Conservation (phyloP, 2,113 vertebrate species). For the Engraulis encrasicolus region DNA sequence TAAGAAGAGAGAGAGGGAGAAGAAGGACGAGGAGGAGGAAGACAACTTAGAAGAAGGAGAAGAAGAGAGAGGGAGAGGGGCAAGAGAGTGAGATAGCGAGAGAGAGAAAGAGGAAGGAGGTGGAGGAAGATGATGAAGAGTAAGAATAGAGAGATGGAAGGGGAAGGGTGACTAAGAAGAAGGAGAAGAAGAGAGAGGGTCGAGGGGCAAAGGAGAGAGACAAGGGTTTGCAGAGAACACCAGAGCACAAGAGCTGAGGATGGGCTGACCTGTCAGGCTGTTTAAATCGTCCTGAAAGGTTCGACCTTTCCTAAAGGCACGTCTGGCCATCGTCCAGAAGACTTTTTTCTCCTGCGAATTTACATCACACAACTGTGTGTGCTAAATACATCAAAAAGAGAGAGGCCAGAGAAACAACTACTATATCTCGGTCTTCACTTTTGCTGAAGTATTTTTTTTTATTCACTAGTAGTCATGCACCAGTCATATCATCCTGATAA, state of each 20-base stretch:
- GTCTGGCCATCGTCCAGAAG: not conserved
- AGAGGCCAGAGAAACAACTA: not conserved
- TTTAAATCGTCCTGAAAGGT: constrained; percentile 32
- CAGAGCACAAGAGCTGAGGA: not conserved
- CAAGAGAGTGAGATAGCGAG: too few relatives aligned
- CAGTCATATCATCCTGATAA: not conserved
- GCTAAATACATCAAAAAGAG: not conserved
- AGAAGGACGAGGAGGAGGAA: too few relatives aligned
- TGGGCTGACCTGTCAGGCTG: not conserved
- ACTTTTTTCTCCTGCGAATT: not conserved
- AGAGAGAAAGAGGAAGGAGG: too few relatives aligned
- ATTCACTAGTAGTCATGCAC: not conserved
- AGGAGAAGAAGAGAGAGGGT: too few relatives aligned
- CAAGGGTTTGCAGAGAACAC: not conserved
- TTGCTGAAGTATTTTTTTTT: not conserved
- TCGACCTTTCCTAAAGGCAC: constrained; percentile 37
- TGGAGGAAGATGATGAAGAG: too few relatives aligned
- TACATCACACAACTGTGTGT: not conserved
- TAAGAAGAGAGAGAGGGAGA: too few relatives aligned
- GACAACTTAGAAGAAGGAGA: too few relatives aligned
- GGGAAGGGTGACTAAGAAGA: too few relatives aligned
- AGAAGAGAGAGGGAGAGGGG: too few relatives aligned
- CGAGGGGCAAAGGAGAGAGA: not conserved
- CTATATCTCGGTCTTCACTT: not conserved
- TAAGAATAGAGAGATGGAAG: too few relatives aligned